Percentiles rank a stretch among this genome's conserved stretches.
phyloP scores from a whole-genome alignment of 1,140 invertebrate species.

The Zaprionus nigranus region DNA sequence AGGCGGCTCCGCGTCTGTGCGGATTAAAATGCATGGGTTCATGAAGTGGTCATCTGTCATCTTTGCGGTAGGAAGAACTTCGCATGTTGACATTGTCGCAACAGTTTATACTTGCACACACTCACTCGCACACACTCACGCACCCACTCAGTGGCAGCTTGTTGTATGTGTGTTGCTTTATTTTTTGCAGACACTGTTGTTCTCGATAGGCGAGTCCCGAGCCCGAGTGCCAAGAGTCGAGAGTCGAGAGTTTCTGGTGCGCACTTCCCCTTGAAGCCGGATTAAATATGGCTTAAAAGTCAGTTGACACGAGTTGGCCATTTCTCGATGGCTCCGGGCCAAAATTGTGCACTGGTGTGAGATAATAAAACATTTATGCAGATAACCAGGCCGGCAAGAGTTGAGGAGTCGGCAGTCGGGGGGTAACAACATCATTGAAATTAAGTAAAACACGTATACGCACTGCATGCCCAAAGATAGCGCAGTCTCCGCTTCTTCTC shows the following conservation, averaged over 20 bases:
- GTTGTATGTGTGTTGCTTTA: constrained; percentile 33
- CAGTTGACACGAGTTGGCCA: constrained; percentile 80
- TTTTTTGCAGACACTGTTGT: constrained; percentile 38
- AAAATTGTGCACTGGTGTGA: constrained; percentile 63
- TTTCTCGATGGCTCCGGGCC: constrained; percentile 62
- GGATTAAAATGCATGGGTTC: constrained; percentile 83
- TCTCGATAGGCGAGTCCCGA: background rate
- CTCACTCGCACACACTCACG: constrained; percentile 2
- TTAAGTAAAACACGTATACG: constrained; percentile 63
- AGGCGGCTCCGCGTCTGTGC: constrained; percentile 23
- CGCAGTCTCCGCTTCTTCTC: background rate
- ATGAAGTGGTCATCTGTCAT: constrained; percentile 83
- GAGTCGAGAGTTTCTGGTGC: constrained; percentile 46
- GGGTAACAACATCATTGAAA: constrained; percentile 70
- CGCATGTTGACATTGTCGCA: constrained; percentile 82
- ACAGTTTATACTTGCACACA: constrained; percentile 69
- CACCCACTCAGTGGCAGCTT: constrained; percentile 38
- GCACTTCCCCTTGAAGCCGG: constrained; percentile 71
- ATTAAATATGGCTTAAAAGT: constrained; percentile 82
- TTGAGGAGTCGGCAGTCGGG: background rate
- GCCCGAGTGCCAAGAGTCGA: constrained; percentile 10
- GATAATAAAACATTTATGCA: constrained; percentile 81
- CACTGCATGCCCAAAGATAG: constrained; percentile 35
- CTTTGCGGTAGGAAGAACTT: constrained; percentile 82
- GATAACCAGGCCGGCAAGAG: constrained; percentile 45